Evolutionary conservation across 2,888 invertebrate genomes (phyloP).

Genomic region (Pterostichus niger): DNA sequence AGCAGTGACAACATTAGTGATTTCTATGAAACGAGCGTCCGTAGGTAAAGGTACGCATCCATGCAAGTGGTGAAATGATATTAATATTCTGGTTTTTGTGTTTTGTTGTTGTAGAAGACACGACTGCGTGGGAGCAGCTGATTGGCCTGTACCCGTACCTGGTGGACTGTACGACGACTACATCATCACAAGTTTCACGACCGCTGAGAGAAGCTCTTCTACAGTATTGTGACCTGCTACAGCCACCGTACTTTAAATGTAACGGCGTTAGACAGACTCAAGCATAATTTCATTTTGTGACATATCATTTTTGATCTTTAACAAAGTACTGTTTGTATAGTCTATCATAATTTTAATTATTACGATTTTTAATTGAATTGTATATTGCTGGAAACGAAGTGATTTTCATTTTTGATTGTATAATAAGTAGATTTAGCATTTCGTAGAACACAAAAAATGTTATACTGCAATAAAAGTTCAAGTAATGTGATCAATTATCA

Average conservation of each 20-base stretch:
- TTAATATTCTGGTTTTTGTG: conserved; percentile 68
- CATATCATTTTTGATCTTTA: conserved; percentile 24
- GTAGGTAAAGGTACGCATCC: conserved; percentile 85
- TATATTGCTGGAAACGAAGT: conserved; percentile 48
- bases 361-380: conserved; percentile 42
- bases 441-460: conserved; percentile 19
- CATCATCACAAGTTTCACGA: conserved; percentile 88
- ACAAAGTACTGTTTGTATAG: conserved; percentile 58
- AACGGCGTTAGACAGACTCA: conserved; percentile 61
- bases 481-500: conserved; percentile 21
- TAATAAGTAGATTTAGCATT: conserved; percentile 14
- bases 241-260: conserved; percentile 79
- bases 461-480: conserved; percentile 11
- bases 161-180: conserved; percentile 91
- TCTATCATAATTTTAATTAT: conserved; percentile 60
- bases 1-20: conserved; percentile 94
- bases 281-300: conserved; percentile 50
- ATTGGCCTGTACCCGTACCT: conserved; percentile 94
- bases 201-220: conserved; percentile 91
- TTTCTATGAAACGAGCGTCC: conserved; percentile 95
- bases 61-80: conserved; percentile 29
- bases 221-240: conserved; percentile 91
- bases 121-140: conserved; percentile 94
- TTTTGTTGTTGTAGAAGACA: conserved; percentile 83
- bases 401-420: conserved; percentile 38